Percentiles rank a stretch among this genome's conserved stretches.
Evolutionary conservation across 2,113 vertebrate genomes (phyloP).

Genomic region (Nannospalax galili): DNA sequence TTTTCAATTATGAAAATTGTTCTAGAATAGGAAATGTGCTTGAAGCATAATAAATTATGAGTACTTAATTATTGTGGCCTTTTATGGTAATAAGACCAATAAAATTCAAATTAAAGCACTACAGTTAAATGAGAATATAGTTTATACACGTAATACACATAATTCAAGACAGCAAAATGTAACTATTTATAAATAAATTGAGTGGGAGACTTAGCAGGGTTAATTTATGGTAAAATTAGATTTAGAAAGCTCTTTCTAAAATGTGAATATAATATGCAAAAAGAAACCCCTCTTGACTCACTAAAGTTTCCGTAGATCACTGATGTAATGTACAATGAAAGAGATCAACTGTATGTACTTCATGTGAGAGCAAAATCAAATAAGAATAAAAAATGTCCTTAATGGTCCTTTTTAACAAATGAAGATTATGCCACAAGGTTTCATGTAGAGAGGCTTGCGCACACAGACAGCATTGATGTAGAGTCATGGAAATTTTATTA

Average conservation of each 20-base stretch:
- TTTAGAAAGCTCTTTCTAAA: constrained; percentile 24
- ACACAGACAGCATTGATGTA: not conserved
- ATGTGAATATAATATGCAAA: not conserved
- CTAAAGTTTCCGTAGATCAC: constrained; percentile 27
- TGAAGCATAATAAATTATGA: not conserved
- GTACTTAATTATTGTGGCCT: not conserved
- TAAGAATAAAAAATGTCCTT: not conserved
- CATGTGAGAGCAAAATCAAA: not conserved
- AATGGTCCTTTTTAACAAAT: not conserved
- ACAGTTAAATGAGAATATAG: constrained; percentile 20
- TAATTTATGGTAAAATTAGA: not conserved
- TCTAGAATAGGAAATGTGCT: constrained; percentile 9
- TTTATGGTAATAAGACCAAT: not conserved
- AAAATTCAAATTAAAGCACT: constrained; percentile 52
- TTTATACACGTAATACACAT: not conserved
- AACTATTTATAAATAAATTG: constrained; percentile 2
- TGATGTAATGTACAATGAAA: not conserved
- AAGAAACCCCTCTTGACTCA: not conserved
- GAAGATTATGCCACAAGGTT: not conserved
- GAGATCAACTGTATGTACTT: constrained; percentile 24
- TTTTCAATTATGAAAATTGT: constrained; percentile 33
- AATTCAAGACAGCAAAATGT: not conserved
- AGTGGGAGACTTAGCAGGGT: not conserved
- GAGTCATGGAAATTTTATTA: not conserved
- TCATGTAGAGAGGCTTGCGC: not conserved